Evolutionary conservation across 2,888 invertebrate species (phyloP).

Genomic region (Plutella xylostella): DNA sequence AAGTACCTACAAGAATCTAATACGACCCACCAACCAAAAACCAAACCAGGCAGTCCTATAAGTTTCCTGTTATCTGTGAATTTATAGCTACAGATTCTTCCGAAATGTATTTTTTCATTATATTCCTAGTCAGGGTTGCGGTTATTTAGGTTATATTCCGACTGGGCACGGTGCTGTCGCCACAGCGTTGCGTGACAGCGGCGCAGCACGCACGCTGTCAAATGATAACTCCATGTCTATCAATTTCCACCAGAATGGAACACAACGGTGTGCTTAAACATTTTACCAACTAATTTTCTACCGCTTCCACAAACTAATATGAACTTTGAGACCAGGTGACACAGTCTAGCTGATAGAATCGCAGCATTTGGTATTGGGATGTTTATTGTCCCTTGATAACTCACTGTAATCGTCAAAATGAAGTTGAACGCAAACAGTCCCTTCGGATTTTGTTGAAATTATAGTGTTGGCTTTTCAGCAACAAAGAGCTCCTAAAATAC

Average conservation of each 20-base stretch:
- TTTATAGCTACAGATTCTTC: no score
- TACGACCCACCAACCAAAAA: no score
- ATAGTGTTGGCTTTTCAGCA: no score
- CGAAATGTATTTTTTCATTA: no score
- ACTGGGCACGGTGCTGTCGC: slow-evolving; percentile 39
- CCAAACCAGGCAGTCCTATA: no score
- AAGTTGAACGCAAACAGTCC: slow-evolving; percentile 31
- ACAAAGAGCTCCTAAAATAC: no score
- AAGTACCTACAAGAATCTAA: no score
- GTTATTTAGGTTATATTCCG: no score
- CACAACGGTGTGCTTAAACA: slow-evolving; percentile 27
- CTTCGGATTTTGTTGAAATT: slow-evolving; percentile 2
- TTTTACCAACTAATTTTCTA: background rate
- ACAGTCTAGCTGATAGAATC: background rate
- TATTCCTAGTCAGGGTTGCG: no score
- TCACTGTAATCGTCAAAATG: slow-evolving; percentile 30
- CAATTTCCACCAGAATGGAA: slow-evolving; percentile 60
- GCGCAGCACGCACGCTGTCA: slow-evolving; percentile 61
- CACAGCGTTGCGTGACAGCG: slow-evolving; percentile 51
- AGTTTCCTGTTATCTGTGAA: no score
- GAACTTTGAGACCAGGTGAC: background rate
- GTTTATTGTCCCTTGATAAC: slow-evolving; percentile 55
- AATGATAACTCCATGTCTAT: slow-evolving; percentile 67
- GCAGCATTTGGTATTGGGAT: slow-evolving; percentile 37
- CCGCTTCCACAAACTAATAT: background rate